Evolutionary conservation across 1,140 invertebrate species (phyloP).

Genomic region (Melipona quadrifasciata): DNA sequence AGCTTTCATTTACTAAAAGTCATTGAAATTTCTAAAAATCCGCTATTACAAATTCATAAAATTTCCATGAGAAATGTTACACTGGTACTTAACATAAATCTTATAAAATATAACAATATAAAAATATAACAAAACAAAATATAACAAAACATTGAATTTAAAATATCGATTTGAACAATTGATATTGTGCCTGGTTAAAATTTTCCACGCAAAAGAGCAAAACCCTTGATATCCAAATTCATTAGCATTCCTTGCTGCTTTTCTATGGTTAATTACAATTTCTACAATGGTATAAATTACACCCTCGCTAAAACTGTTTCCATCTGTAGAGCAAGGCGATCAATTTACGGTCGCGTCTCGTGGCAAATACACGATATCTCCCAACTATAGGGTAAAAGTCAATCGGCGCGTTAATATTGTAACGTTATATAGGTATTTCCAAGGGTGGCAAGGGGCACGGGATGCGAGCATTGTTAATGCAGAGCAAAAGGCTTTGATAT

Average conservation of each 20-base stretch:
- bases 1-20: too few relatives aligned
- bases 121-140: too few relatives aligned
- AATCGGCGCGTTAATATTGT: conserved; percentile 25
- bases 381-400: neutral
- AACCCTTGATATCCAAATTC: neutral
- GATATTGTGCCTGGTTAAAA: too few relatives aligned
- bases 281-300: neutral
- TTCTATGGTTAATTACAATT: conserved; percentile 1
- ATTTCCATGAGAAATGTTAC: too few relatives aligned
- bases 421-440: neutral
- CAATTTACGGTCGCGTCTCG: neutral
- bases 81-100: too few relatives aligned
- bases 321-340: neutral
- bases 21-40: too few relatives aligned
- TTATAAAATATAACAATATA: too few relatives aligned
- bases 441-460: neutral
- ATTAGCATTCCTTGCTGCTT: neutral
- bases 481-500: conserved; percentile 55
- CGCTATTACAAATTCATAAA: too few relatives aligned
- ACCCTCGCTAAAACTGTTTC: neutral
- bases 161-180: too few relatives aligned
- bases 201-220: too few relatives aligned
- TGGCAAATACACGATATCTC: neutral
- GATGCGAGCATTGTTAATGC: conserved; percentile 31
- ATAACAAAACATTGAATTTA: too few relatives aligned